These are phyloP conservation scores for Pseudotriccus pelzelni DNA, from an alignment of 2,797 vertebrate species.

Conservation along the genomic window DNA sequence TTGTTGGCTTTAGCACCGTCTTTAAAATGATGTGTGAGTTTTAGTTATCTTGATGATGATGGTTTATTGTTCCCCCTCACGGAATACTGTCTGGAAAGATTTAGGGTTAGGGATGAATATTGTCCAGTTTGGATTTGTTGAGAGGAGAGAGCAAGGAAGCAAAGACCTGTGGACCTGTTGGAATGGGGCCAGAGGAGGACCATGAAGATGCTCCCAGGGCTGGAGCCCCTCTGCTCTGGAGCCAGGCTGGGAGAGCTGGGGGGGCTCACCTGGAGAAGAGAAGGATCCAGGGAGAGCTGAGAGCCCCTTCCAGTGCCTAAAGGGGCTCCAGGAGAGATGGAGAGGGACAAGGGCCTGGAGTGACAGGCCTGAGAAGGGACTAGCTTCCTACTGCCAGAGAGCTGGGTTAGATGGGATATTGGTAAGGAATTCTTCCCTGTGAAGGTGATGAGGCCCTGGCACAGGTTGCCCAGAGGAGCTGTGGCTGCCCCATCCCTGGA, in stretches of 20 bases:
- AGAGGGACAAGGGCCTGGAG: background rate
- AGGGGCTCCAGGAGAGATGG: background rate
- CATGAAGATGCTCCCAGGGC: fast-evolving
- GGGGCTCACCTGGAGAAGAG: too few relatives aligned
- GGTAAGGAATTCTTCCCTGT: fast-evolving
- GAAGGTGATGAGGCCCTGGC: fast-evolving
- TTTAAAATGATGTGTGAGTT: background rate
- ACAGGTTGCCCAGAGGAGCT: fast-evolving
- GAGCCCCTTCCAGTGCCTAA: background rate
- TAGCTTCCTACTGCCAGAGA: background rate
- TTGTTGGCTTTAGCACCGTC: background rate
- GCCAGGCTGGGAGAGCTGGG: too few relatives aligned
- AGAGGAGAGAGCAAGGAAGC: background rate
- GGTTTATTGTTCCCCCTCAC: background rate
- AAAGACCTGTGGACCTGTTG: background rate
- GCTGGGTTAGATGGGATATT: fast-evolving
- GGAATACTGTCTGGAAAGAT: background rate
- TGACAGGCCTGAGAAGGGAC: background rate
- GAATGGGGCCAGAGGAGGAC: background rate
- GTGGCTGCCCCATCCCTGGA: background rate
- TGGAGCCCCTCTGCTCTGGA: background rate
- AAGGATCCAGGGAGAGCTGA: background rate
- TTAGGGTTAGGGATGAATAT: background rate
- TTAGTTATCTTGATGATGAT: background rate
- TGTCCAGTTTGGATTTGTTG: background rate